Evolutionary conservation across 2,797 vertebrate species (phyloP).

Genomic region (Anabacerthia variegaticeps): DNA sequence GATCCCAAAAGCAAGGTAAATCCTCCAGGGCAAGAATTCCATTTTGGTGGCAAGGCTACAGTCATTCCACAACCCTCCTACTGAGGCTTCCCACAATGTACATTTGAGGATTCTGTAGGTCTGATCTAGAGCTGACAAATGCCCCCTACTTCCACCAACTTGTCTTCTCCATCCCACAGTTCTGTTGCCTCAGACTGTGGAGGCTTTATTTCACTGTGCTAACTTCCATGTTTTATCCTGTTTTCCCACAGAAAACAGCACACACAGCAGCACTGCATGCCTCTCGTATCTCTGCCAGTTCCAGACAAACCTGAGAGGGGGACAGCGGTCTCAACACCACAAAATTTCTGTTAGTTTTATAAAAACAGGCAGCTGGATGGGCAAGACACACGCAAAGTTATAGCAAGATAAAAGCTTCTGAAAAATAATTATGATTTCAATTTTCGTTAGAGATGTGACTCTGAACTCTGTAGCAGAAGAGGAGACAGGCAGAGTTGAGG

Average conservation of each 20-base stretch:
- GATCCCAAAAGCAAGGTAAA: background rate
- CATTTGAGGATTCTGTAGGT: background rate
- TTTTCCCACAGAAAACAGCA: background rate
- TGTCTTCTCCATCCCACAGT: background rate
- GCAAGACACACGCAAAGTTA: background rate
- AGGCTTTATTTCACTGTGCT: background rate
- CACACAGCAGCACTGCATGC: background rate
- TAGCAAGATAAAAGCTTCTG: background rate
- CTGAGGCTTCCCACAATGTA: background rate
- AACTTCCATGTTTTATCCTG: background rate
- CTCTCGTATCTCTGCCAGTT: background rate
- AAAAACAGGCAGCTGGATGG: background rate
- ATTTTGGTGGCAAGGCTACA: background rate
- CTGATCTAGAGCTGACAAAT: background rate
- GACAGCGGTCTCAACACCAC: background rate
- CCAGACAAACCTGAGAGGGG: background rate
- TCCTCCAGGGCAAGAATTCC: background rate
- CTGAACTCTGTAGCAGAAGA: background rate
- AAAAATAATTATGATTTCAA: background rate
- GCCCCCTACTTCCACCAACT: background rate
- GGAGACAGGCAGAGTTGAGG: background rate
- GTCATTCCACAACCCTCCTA: background rate
- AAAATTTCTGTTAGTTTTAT: background rate
- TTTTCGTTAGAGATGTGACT: background rate
- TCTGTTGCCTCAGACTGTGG: background rate